Evolutionary conservation across 2,113 vertebrate species (phyloP), one percentile per base, ranked within the genome.

Genomic region (Morone chrysops): DNA sequence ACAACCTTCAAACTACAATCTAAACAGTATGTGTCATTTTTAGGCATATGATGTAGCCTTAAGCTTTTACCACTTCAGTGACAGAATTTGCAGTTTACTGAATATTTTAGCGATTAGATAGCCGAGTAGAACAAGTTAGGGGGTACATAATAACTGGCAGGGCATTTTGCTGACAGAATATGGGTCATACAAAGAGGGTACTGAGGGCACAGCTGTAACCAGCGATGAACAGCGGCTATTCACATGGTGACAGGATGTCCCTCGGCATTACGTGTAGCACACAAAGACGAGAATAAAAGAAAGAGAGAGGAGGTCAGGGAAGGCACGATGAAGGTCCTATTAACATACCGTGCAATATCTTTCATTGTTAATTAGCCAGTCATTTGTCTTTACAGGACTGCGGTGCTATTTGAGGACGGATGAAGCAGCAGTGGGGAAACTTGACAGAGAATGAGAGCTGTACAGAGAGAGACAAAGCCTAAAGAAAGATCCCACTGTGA

Each of bases 171-270:
- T 81, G 31, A 70, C 60, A 86, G 81, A 86, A 83, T 87, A 78
- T 69, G 80, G 90, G 86, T 91, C 90, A 89, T 2, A 80, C 88
- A 82, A 82, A 85, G 77, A 87, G 81, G 75, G 83, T 51, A 86
- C 54, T 70, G 66, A 88, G 87, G 88, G 70, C 89, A 87, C 92
- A 93, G 93, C 92, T 93, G 91, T 85, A 86, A 78, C 85, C 83
- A 38, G 83, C 80, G 77, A 93, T 89, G 91, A 94, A 94, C 84
- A 70, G 82, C 59, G 47, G 66, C 86, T 78, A 92, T 93, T 94
- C 89, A 92, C 72, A 70, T 50, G 61, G 78, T 67, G 81, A 86
- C 91, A 92, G 91, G 90, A 92, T 89, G 89, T 92, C 89, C 80
- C 79, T 83, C n/a, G 25, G 85, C 69, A 8, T 68, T 68, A 83